phyloP scores from a whole-genome alignment of 2,797 vertebrate genomes.

The Natrix natrix region DNA sequence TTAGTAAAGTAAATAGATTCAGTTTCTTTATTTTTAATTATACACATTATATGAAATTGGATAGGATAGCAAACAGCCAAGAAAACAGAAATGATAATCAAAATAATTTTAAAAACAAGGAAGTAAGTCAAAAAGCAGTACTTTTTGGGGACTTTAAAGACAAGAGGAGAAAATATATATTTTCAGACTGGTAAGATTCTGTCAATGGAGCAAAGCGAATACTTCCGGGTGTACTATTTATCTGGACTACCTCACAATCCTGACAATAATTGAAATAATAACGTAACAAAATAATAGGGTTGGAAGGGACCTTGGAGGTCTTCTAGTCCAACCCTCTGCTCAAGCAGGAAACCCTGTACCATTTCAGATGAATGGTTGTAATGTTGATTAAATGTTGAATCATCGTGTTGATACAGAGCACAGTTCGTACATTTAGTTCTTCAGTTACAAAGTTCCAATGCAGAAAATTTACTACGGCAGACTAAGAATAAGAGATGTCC shows the following conservation, averaged over 20 bases:
- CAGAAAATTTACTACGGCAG: neutral
- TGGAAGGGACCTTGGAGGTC: neutral
- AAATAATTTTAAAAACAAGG: neutral
- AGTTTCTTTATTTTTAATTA: neutral
- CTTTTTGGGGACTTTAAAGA: neutral
- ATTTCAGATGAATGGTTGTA: neutral
- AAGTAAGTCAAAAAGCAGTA: neutral
- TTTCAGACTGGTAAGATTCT: neutral
- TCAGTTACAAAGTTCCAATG: neutral
- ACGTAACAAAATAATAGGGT: neutral
- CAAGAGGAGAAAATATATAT: neutral
- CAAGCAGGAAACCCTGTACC: neutral
- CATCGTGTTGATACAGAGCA: neutral
- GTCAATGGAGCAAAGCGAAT: neutral
- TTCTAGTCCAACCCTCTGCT: neutral
- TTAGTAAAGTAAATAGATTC: neutral
- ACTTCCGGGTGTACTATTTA: neutral
- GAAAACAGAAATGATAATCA: neutral
- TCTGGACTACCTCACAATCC: neutral
- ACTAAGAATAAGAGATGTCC: neutral
- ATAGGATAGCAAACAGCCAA: neutral
- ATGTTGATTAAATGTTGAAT: neutral
- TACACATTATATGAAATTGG: neutral
- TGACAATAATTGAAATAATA: neutral
- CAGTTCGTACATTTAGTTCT: neutral